Percentiles rank a stretch among this genome's conserved stretches.
phyloP scores from a whole-genome alignment of 2,797 vertebrate genomes.

The Malurus splendens region DNA sequence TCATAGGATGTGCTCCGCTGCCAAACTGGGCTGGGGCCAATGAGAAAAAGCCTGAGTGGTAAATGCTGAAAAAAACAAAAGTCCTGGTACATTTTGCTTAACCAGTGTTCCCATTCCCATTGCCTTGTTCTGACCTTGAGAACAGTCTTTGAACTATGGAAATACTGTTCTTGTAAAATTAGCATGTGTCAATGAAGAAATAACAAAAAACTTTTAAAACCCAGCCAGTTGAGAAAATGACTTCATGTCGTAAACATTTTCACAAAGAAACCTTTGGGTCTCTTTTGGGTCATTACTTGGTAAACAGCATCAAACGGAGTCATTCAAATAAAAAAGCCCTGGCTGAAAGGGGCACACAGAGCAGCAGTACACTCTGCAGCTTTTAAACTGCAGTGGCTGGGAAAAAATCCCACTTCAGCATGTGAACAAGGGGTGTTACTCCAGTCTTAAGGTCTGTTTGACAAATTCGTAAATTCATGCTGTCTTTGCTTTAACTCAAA shows the following conservation, averaged over 20 bases:
- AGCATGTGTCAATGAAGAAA: constrained; percentile 24
- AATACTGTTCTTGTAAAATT: constrained; percentile 19
- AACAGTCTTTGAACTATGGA: not conserved
- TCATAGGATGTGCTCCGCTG: not conserved
- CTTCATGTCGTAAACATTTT: constrained; percentile 39
- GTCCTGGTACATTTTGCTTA: not conserved
- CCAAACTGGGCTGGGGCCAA: not conserved
- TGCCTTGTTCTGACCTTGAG: not conserved
- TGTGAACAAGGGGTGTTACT: not conserved
- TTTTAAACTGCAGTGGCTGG: not conserved
- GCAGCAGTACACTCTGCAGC: not conserved
- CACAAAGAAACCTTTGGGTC: constrained; percentile 36
- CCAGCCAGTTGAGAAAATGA: not conserved
- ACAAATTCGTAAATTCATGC: not conserved
- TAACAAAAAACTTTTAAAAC: constrained; percentile 18
- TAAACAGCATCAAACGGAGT: constrained; percentile 53
- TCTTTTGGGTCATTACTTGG: constrained; percentile 46
- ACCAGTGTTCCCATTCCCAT: not conserved
- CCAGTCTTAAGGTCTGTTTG: not conserved
- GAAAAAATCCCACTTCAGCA: not conserved
- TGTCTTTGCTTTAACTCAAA: not conserved
- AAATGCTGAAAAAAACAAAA: not conserved
- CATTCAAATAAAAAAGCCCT: constrained; percentile 27
- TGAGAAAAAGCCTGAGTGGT: not conserved
- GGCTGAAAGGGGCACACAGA: not conserved